Conservation (phyloP, 1,140 invertebrate species). For the Trypoxylus dichotomus region DNA sequence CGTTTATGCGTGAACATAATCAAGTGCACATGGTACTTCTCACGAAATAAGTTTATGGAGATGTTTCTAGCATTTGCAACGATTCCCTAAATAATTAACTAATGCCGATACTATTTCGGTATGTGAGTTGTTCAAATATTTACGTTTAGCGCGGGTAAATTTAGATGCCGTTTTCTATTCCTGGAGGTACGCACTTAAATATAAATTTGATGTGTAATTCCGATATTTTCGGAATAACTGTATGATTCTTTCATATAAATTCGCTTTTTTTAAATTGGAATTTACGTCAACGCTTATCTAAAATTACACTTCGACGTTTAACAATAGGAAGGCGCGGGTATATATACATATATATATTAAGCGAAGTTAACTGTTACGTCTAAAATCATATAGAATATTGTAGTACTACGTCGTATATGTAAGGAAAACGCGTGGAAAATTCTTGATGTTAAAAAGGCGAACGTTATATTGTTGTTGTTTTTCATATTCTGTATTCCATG, state of each 20-base stretch:
- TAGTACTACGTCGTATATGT: no score
- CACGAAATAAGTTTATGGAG: conserved; percentile 6
- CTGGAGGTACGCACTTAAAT: neutral
- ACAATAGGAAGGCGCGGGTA: neutral
- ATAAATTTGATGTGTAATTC: conserved; percentile 23
- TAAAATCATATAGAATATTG: no score
- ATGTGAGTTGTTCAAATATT: conserved; percentile 25
- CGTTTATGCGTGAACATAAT: neutral
- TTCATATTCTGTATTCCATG: no score
- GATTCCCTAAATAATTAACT: conserved; percentile 20
- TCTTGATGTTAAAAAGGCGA: no score
- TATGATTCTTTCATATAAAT: conserved; percentile 25
- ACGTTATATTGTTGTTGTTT: no score
- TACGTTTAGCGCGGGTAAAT: neutral
- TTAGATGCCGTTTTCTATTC: conserved; percentile 1
- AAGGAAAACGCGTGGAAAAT: no score
- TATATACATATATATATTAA: neutral
- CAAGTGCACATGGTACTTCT: conserved; percentile 8
- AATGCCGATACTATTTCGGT: conserved; percentile 17
- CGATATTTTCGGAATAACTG: conserved; percentile 15
- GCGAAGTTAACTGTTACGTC: no score
- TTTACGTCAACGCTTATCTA: conserved; percentile 16
- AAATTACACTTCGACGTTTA: neutral
- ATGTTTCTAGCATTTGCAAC: conserved; percentile 10
- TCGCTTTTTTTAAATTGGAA: neutral